Evolutionary conservation across 1,140 invertebrate genomes (phyloP), one percentile per base, ranked within the genome.

Genomic region (Caerostris extrusa): DNA sequence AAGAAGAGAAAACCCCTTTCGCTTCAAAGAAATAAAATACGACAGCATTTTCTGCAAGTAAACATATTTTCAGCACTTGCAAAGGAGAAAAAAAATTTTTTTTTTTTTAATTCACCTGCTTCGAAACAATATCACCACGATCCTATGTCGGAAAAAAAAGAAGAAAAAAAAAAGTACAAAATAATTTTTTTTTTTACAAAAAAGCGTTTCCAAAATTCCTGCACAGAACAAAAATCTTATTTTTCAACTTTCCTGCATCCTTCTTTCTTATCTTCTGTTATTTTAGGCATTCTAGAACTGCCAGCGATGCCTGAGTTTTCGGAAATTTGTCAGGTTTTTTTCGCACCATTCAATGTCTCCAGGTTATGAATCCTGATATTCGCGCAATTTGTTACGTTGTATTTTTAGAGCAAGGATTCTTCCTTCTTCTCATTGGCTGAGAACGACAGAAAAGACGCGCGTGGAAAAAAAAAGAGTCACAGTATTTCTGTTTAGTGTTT

Each of bases 291-390:
- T 19, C 71, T 19, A 50, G 71, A 77, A 12, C 34, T 50, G 71
- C 19, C 0, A 77, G 61, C 71, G 34, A 34, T 12, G 53, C 53
- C 34, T 4, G 71, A 12, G 71, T 12, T 19, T 50, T 77, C 71
- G 3, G 34, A 53, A 77, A 77, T 77, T 77, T 77, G 71, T 77
- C 71, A 77, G 71, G 34, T 77, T 53, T 50, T 10, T 10, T 53
- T 19, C 53, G 71, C 71, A 5, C 71, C 14, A 77, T 34, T 34
- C 34, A 77, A 77, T 77, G 71, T 77, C 34, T 77, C 8, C 71
- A 77, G 71, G 71, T 77, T 77, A 77, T 77, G 71, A 77, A 77
- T 77, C 71, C 53, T 77, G 71, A 77, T 77, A 77, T 12, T 50
- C 34, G 34, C 34, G 71, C 71, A 77, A 53, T 77, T 53, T 77